These are phyloP conservation scores for Orthonychiurus folsomi DNA, from an alignment of 2,888 invertebrate genomes.

Conservation along the genomic window DNA sequence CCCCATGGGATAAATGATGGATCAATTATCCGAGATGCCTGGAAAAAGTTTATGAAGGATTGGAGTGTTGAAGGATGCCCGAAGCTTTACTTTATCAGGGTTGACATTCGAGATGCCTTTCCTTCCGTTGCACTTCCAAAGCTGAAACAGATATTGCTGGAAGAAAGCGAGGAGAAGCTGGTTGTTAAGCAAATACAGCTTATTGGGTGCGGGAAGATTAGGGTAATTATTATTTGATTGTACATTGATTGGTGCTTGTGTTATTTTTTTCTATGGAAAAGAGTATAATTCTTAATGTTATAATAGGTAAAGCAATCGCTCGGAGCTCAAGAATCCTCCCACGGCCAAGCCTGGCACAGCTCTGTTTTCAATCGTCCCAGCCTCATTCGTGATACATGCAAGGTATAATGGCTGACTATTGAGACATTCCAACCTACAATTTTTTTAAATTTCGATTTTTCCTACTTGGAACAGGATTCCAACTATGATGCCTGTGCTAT, in stretches of 20 bases:
- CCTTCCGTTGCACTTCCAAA: constrained; percentile 21
- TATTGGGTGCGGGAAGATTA: neutral
- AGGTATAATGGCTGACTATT: too few species aligned
- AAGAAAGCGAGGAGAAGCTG: neutral
- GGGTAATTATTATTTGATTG: too few species aligned
- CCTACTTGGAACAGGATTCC: neutral
- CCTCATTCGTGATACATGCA: neutral
- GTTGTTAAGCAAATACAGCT: neutral
- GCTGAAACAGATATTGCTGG: constrained; percentile 21
- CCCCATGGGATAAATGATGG: constrained; percentile 17
- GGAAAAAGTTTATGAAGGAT: constrained; percentile 22
- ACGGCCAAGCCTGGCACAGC: neutral
- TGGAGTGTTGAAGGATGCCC: constrained; percentile 18
- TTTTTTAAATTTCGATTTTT: neutral
- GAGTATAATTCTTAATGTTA: neutral
- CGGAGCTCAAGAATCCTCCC: neutral
- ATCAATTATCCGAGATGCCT: constrained; percentile 15
- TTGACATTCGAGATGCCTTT: constrained; percentile 33
- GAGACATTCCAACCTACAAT: too few species aligned
- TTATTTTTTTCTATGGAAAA: too few species aligned
- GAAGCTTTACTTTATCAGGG: constrained; percentile 23
- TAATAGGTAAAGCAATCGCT: constrained; percentile 2
- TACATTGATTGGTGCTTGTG: too few species aligned
- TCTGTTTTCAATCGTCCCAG: neutral
- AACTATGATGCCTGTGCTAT: neutral